Evolutionary conservation across 2,113 vertebrate genomes (phyloP), one percentile per base, ranked within the genome.

Genomic region (Amia ocellicauda): DNA sequence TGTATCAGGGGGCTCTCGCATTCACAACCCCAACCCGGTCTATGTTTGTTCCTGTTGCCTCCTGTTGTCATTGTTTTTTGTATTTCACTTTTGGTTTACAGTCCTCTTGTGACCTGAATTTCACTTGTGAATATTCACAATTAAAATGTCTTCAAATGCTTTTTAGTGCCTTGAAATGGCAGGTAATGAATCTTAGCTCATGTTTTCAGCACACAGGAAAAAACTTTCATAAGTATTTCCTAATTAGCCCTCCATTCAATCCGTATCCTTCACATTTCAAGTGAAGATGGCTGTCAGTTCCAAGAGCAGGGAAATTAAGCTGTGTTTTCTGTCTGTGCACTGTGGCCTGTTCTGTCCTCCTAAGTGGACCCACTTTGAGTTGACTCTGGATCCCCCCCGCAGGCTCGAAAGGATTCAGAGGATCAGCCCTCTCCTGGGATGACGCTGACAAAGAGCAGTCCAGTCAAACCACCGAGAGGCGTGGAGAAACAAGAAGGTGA

Each of bases 351-450:
- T 3, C 3, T 60, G 2, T 53, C 23, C 31, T 5, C 57, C 24
- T 36, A 59, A 1, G 20, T 31, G 4, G 8, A 23, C 54, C 27
- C 41, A 59, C 2, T 31, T 31, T 10, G 2, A 23, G 2, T 40
- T 58, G 49, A 62, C 26, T 16, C n/a, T 49, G 13, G 7, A 4
- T 66, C 20, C 23, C 54, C 26, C 16, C 27, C 42, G 40, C 76
- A 99, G 97, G 77, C 78, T 78, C 88, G 80, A 24, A 93, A 86
- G 74, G 79, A 83, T 59, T 69, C 79, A 0, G 85, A 78, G 69
- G 89, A 83, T n/a, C 82, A 79, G 61, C 79, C 69, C 36, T 49
- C 36, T 0, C 64, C 66, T 3, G 54, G 65, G 61, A 64, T 49
- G 31, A 74, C 69, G 8, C 71, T 78, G 41, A 62, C 64, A 28